Evolutionary conservation across 1,140 invertebrate species (phyloP).

Genomic region (Sminthurinus signatus): DNA sequence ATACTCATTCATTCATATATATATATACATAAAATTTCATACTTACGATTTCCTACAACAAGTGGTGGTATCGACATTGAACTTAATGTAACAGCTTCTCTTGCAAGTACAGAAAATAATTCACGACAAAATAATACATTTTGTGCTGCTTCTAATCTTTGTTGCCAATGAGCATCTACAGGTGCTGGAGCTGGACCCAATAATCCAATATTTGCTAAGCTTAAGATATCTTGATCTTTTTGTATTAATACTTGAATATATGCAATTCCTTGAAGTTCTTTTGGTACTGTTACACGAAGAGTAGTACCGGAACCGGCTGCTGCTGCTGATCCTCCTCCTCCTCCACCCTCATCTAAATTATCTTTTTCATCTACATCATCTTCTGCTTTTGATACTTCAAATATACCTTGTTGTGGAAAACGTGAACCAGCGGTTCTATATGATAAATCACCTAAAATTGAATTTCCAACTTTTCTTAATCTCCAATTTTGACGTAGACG

Average conservation of each 20-base stretch:
- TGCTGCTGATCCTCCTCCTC: slow-evolving; percentile 40
- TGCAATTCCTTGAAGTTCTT: slow-evolving; percentile 87
- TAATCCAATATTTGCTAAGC: slow-evolving; percentile 67
- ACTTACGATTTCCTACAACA: slow-evolving; percentile 93
- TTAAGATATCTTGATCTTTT: slow-evolving; percentile 81
- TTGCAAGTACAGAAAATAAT: slow-evolving; percentile 85
- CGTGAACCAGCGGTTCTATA: slow-evolving; percentile 86
- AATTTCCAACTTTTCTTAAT: slow-evolving; percentile 88
- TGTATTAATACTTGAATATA: slow-evolving; percentile 92
- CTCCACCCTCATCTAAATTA: slow-evolving; percentile 47
- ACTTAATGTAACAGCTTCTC: slow-evolving; percentile 88
- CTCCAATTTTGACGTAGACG: slow-evolving; percentile 88
- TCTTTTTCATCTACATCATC: slow-evolving; percentile 53
- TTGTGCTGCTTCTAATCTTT: slow-evolving; percentile 89
- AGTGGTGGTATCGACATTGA: slow-evolving; percentile 83
- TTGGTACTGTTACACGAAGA: slow-evolving; percentile 81
- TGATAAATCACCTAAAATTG: slow-evolving; percentile 92
- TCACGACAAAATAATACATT: slow-evolving; percentile 98
- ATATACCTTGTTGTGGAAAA: slow-evolving; percentile 86
- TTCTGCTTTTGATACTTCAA: slow-evolving; percentile 93
- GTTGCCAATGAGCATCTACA: slow-evolving; percentile 83
- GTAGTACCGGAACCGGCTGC: slow-evolving; percentile 61
- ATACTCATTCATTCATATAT: too few relatives aligned
- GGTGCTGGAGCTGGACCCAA: slow-evolving; percentile 46
- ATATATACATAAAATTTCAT: too few relatives aligned